Base-by-base conservation (phyloP, 2,888 invertebrate genomes). In the Drosophila birchii region DNA sequence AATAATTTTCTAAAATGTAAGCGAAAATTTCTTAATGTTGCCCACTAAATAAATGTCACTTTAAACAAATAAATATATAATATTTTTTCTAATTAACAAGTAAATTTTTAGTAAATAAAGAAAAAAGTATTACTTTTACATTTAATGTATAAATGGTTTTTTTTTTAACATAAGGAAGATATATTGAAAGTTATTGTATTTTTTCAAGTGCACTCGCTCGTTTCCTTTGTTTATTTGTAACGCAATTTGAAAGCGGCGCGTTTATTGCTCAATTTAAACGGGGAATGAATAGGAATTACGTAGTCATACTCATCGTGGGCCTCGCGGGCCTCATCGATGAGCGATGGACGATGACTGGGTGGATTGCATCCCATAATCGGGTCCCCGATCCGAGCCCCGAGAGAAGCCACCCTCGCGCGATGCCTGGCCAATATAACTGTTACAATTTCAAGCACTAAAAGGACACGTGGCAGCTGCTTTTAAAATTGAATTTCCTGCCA, bases 381-480 rank as follows among this genome's bases (percentile, higher is more conserved):
- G 14, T 20, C 34, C n/a, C 29, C 51, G 54, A 51, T n/a, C 39
- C 39, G 39, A 34, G 18, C 32, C n/a, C 20, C 44, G 54, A 51
- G 56, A 76, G 61, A 57, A 75, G 41, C 75, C 80, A 83, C 66
- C 66, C 64, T 53, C 47, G 26, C 26, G n/a, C 23, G 3, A 7
- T 9, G 16, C 51, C 47, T 0, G 12, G 49, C 49, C 72, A 71
- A 75, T 86, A 85, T 81, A 87, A 85, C 80, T 86, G 89, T 90
- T 81, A 90, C 91, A 90, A 80, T 90, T 89, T 91, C 81, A 88
- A 91, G 90, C 91, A 91, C 91, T 91, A 90, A 87, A 91, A 80
- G 75, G 92, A 91, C 91, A 91, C 91, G 91, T 91, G 91, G 88
- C 91, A 91, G 92, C 90, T 91, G 91, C 92, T 92, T 91, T 91